phyloP scores from a whole-genome alignment of 2,888 invertebrate species.

The Merodon equestris region DNA sequence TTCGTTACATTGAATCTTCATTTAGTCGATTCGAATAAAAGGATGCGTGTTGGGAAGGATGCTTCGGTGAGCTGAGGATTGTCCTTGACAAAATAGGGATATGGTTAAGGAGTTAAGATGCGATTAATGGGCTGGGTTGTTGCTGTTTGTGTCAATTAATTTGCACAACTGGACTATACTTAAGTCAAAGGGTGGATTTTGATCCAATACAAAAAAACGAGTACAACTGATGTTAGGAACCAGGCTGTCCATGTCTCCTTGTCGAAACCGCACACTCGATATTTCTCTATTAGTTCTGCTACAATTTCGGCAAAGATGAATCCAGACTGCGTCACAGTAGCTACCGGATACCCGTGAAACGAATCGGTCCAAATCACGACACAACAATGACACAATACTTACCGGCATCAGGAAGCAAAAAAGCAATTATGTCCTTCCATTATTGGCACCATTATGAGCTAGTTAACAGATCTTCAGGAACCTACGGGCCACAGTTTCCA shows the following conservation, averaged over 20 bases:
- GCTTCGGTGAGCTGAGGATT: neutral
- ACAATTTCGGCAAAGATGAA: constrained; percentile 66
- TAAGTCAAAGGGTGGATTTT: too few species aligned
- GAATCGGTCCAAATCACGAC: constrained; percentile 40
- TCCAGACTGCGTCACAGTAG: constrained; percentile 8
- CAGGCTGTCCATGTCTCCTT: too few species aligned
- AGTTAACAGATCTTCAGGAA: constrained; percentile 63
- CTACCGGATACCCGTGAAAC: constrained; percentile 1
- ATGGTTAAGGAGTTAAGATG: constrained; percentile 13
- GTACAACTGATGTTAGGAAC: too few species aligned
- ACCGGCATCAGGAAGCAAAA: constrained; percentile 53
- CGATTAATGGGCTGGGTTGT: too few species aligned
- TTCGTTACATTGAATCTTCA: constrained; percentile 69
- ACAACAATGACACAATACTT: neutral
- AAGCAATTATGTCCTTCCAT: constrained; percentile 59
- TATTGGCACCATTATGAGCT: constrained; percentile 57
- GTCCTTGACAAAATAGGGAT: too few species aligned
- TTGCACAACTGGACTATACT: too few species aligned
- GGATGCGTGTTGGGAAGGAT: constrained; percentile 17
- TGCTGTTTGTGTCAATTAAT: too few species aligned
- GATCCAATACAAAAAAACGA: too few species aligned
- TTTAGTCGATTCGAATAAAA: constrained; percentile 55
- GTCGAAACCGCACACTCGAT: neutral
- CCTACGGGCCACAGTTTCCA: constrained; percentile 53
- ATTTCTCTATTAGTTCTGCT: constrained; percentile 52